Evolutionary conservation across 2,888 invertebrate genomes (phyloP), one percentile per base, ranked within the genome.

Genomic region (Pyrgus malvae): DNA sequence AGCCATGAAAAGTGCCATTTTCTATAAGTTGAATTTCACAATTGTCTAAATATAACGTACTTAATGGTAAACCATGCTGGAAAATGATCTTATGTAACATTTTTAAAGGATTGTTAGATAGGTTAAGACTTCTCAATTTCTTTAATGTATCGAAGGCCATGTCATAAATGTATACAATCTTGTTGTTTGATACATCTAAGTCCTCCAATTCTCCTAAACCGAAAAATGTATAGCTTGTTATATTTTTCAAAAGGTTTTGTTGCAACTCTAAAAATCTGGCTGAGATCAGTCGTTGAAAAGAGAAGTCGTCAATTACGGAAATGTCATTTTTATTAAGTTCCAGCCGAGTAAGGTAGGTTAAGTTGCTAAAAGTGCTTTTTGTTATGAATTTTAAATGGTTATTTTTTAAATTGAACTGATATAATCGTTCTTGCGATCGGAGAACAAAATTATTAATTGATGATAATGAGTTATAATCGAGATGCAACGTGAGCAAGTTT

Each of bases 301-400:
- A 94, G 62, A 94, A 94, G 65, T 95, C 94, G 68, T 97, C 96
- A 60, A 97, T 95, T 33, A 93, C 91, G 1, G 93, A 92, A 66
- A 97, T 95, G 57, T 93, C 93, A 78, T 97, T 97, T 72, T 95
- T 93, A 58, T 93, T 94, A 46, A 97, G 81, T 74, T 96, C 95
- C 1, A 97, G 88, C 45, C 95, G 91, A 61, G 95, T 94, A 54
- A 97, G 92, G 56, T 93, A 91, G 23, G 93, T 90, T 45, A 97
- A 88, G 75, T 96, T 96, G 33, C 92, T 92, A 73, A 97, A 97
- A 17, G 95, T 85, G 5, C 92, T 92, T 38, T 92, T 92, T 48
- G 94, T 93, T 38, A 97, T 87, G 64, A 93, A 92, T 55, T 92
- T 93, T 42, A 97, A 79, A 64, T 93, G 91, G 78, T 97, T 97